These are phyloP conservation scores for Scaptomyza caliginosa DNA, from an alignment of 2,888 invertebrate species.

Conservation along the genomic window DNA sequence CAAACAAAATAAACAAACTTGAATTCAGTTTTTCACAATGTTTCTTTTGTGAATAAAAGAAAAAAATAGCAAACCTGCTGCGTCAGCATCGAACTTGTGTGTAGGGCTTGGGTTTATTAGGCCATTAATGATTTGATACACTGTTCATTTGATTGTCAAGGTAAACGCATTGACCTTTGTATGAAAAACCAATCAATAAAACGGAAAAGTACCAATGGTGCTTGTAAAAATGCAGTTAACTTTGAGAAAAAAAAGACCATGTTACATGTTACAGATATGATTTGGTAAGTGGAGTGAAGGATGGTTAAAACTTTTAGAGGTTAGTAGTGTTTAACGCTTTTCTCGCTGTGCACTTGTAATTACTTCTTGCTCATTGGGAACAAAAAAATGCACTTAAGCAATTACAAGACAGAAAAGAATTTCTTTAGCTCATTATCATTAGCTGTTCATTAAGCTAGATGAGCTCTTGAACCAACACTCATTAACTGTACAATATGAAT, in stretches of 20 bases:
- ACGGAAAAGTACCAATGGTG: slow-evolving; percentile 41
- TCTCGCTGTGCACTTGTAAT: not conserved
- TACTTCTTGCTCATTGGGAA: not conserved
- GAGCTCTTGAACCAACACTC: slow-evolving; percentile 27
- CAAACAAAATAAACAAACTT: slow-evolving; percentile 15
- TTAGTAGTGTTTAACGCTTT: not conserved
- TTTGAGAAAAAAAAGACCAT: too few species aligned
- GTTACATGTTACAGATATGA: not conserved
- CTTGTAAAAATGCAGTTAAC: slow-evolving; percentile 10
- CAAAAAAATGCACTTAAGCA: not conserved
- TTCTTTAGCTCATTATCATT: slow-evolving; percentile 21
- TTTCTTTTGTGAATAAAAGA: slow-evolving; percentile 34
- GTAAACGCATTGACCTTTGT: slow-evolving; percentile 69
- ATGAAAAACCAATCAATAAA: slow-evolving; percentile 3
- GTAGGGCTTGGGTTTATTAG: slow-evolving; percentile 50
- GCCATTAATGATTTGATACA: slow-evolving; percentile 23
- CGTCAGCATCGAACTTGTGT: slow-evolving; percentile 60
- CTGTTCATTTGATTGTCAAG: slow-evolving; percentile 70
- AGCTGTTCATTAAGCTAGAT: slow-evolving; percentile 22
- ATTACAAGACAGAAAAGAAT: not conserved
- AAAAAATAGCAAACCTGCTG: slow-evolving; percentile 50
- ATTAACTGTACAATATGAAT: slow-evolving; percentile 24
- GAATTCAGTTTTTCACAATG: slow-evolving; percentile 34
- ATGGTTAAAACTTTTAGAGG: not conserved
- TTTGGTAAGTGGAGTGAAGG: not conserved